These are phyloP conservation scores for Camptogramma bilineatum DNA, from an alignment of 2,888 invertebrate species.

Conservation along the genomic window DNA sequence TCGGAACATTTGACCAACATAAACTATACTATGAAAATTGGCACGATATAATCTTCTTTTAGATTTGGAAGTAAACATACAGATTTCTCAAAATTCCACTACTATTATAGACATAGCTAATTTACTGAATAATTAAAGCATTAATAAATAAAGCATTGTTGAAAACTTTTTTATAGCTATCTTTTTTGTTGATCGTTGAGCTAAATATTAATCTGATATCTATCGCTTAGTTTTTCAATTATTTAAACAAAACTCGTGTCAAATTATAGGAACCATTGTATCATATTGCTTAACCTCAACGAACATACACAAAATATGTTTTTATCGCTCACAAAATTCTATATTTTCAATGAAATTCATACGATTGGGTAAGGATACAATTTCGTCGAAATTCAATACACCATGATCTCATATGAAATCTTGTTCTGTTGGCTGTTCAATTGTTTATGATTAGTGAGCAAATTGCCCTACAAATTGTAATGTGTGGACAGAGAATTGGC, in stretches of 20 bases:
- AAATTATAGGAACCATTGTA: background rate
- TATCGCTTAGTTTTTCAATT: background rate
- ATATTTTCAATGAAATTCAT: slow-evolving; percentile 12
- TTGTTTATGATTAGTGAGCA: slow-evolving; percentile 67
- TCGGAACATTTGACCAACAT: too few relatives aligned
- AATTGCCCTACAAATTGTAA: slow-evolving; percentile 64
- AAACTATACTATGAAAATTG: too few relatives aligned
- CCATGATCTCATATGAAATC: slow-evolving; percentile 55
- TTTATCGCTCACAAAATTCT: slow-evolving; percentile 8
- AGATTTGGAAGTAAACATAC: too few relatives aligned
- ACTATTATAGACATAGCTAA: too few relatives aligned
- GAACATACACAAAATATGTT: slow-evolving; percentile 9
- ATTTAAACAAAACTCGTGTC: background rate
- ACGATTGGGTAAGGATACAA: slow-evolving; percentile 16
- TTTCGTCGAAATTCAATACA: slow-evolving; percentile 46
- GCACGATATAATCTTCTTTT: too few relatives aligned
- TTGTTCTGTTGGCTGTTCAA: slow-evolving; percentile 53
- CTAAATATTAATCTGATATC: background rate
- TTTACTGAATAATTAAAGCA: too few relatives aligned
- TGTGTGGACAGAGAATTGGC: slow-evolving; percentile 34
- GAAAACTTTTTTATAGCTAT: too few relatives aligned
- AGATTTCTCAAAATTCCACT: too few relatives aligned
- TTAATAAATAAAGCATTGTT: too few relatives aligned
- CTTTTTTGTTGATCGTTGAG: background rate
- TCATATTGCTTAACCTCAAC: background rate